Evolutionary conservation across 1,140 invertebrate genomes (phyloP), one percentile per base, ranked within the genome.

Genomic region (Brachionus paranguensis): DNA sequence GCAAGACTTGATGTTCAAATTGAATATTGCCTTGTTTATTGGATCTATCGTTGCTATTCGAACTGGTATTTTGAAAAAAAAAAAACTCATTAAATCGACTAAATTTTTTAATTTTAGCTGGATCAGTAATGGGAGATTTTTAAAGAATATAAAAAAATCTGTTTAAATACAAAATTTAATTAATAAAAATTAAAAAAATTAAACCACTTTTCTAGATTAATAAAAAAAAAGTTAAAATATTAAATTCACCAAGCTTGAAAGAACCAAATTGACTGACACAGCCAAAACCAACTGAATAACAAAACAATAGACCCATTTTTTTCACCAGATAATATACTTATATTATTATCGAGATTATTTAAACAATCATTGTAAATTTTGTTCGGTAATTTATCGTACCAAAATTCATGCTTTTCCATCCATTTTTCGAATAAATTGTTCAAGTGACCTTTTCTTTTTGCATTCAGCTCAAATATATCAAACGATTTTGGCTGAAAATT

Each of bases 1-100:
- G 78, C 78, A 81, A 45, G 78, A 81, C 27, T 47, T 81, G 33
- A 64, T 81, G 78, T 81, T 81, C 78, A 81, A 81, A 64, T 64
- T 81, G 27, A 81, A 81, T 64, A 68, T 81, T 2, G 78, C 43
- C 11, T 68, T 81, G 29, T 81, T 81, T 47, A 14, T 81, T 64
- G 78, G 78, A 2, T 65, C 78, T 5, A 81, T 81, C 1, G 78
- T 45, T 33, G 78, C 78, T 12, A 81, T 81, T 81, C 33, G 53
- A 37, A 55, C 64, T 5, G 78, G 78, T 81, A 50, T 70, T 55
- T 17, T 60, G n/a, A 8, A 60, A 3, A 24, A 10, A 60, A 60
- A 20, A 60, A 17, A 24, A 17, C 4, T 60, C 7, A n/a, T n/a
- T 14, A 14, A 53, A 17, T 53, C 7, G 6, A n/a, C 12, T 53